Conservation (phyloP, 1,140 invertebrate genomes). For the Papilio helenus region DNA sequence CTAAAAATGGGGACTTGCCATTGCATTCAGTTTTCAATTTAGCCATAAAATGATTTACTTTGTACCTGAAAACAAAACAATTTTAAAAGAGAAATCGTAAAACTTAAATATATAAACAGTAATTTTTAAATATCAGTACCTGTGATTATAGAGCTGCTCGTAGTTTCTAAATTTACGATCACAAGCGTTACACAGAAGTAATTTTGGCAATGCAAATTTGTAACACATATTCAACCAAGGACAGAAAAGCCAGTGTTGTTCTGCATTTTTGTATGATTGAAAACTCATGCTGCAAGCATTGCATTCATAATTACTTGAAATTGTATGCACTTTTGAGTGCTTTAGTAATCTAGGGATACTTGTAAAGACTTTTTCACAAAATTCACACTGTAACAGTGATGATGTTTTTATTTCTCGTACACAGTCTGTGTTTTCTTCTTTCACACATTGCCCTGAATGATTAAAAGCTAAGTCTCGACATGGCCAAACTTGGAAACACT, state of each 20-base stretch:
- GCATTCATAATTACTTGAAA: slow-evolving; percentile 74
- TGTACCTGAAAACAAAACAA: slow-evolving; percentile 61
- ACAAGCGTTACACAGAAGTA: slow-evolving; percentile 75
- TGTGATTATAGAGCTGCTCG: slow-evolving; percentile 77
- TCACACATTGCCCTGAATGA: slow-evolving; percentile 64
- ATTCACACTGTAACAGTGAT: slow-evolving; percentile 68
- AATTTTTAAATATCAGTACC: slow-evolving; percentile 51
- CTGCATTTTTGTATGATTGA: slow-evolving; percentile 68
- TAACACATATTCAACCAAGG: slow-evolving; percentile 69
- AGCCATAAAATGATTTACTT: slow-evolving; percentile 68
- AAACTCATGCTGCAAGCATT: slow-evolving; percentile 68
- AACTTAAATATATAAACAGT: neutral
- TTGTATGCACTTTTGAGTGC: slow-evolving; percentile 69
- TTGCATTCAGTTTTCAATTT: slow-evolving; percentile 58
- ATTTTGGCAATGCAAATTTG: slow-evolving; percentile 71
- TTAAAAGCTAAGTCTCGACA: slow-evolving; percentile 62
- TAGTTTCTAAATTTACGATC: slow-evolving; percentile 78
- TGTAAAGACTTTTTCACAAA: slow-evolving; percentile 78
- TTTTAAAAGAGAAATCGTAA: neutral
- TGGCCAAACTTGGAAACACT: slow-evolving; percentile 80
- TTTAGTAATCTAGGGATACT: slow-evolving; percentile 72
- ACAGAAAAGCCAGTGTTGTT: slow-evolving; percentile 73
- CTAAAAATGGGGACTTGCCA: slow-evolving; percentile 48
- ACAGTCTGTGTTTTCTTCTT: slow-evolving; percentile 55
- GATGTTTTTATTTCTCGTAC: slow-evolving; percentile 72